These are phyloP conservation scores for Nothoprocta perdicaria DNA, from an alignment of 2,113 vertebrate species.

Conservation along the genomic window DNA sequence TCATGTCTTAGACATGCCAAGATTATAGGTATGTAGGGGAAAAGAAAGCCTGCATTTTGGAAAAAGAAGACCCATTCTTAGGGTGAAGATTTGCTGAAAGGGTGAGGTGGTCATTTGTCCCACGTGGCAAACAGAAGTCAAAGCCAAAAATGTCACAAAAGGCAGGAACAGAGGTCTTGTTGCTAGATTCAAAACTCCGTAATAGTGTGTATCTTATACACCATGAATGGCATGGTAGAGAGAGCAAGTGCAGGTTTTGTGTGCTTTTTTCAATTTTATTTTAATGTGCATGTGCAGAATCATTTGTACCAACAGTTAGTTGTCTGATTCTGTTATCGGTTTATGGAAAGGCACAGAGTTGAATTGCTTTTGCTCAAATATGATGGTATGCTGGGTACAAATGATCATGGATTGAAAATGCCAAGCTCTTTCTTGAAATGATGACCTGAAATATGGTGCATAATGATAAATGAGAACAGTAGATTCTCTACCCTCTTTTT, in stretches of 20 bases:
- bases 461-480: background rate
- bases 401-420: background rate
- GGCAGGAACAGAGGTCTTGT: background rate
- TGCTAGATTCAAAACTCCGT: background rate
- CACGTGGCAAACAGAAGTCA: background rate
- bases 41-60: background rate
- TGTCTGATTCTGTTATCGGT: background rate
- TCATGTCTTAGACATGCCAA: background rate
- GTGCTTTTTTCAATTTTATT: background rate
- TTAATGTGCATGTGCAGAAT: background rate
- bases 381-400: background rate
- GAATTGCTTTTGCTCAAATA: background rate
- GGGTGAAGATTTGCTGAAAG: background rate
- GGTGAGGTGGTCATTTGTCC: background rate
- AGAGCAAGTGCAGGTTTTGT: background rate
- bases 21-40: background rate
- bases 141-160: background rate
- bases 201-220: background rate
- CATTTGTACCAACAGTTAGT: background rate
- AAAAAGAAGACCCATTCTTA: background rate
- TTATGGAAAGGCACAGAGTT: background rate
- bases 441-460: background rate
- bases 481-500: background rate
- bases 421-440: background rate
- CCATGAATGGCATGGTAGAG: background rate